Percentiles rank a stretch among this genome's conserved stretches.
phyloP scores from a whole-genome alignment of 2,113 vertebrate species.

The Ovis canadensis region DNA sequence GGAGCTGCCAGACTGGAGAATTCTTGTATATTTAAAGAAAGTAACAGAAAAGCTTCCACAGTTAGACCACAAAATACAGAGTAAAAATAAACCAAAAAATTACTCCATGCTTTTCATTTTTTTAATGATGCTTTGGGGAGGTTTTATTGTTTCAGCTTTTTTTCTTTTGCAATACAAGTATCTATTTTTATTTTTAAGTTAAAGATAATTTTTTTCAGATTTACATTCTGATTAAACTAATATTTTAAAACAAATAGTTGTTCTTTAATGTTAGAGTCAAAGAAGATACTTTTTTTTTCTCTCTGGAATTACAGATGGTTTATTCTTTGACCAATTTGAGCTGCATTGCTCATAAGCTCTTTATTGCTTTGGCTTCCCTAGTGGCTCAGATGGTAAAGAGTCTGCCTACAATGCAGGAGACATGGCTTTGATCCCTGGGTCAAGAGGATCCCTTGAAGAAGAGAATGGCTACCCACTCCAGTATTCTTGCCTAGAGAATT shows the following conservation, averaged over 20 bases:
- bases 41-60: not conserved
- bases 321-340: not conserved
- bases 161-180: not conserved
- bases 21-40: not conserved
- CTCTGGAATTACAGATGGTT: not conserved
- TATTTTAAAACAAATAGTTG: not conserved
- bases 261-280: not conserved
- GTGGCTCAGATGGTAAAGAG: not conserved
- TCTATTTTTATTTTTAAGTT: constrained; percentile 3
- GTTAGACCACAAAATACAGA: not conserved
- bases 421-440: not conserved
- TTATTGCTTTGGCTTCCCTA: not conserved
- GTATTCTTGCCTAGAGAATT: not conserved
- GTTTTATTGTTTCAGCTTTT: not conserved
- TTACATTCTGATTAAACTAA: not conserved
- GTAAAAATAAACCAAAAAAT: not conserved
- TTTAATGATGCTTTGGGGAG: not conserved
- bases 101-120: not conserved
- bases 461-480: not conserved
- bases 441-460: not conserved
- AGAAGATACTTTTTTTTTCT: not conserved
- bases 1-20: not conserved
- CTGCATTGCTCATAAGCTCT: not conserved
- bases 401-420: not conserved
- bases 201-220: not conserved